A percentile compares a stretch with the other conserved stretches of the same genome.
Evolutionary conservation across 2,888 invertebrate species (phyloP).

Genomic region (Zhengitettix transpicula): DNA sequence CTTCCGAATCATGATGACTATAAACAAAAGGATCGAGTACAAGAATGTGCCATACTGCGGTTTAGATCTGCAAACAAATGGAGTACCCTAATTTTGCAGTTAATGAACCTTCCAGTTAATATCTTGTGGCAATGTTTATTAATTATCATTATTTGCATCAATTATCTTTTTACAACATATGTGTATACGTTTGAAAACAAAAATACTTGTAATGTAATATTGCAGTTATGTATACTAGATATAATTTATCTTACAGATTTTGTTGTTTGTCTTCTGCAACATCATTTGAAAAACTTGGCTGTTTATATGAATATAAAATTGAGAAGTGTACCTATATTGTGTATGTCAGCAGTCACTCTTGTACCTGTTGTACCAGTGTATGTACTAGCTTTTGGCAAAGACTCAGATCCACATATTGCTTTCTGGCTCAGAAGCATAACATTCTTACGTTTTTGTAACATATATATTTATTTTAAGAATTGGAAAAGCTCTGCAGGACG

Average conservation of each 20-base stretch:
- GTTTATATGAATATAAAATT: neutral
- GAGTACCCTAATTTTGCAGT: neutral
- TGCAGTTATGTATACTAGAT: neutral
- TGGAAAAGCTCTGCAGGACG: conserved; percentile 32
- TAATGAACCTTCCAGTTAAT: neutral
- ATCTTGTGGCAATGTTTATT: neutral
- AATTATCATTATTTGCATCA: neutral
- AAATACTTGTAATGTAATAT: neutral
- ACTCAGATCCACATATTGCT: neutral
- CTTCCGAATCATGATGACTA: neutral
- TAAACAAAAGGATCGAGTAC: neutral
- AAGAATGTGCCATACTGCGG: neutral
- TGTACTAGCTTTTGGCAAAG: neutral
- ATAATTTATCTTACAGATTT: neutral
- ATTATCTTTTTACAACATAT: neutral
- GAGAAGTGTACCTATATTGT: neutral
- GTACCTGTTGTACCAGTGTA: neutral
- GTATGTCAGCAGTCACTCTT: neutral
- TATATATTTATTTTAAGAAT: conserved; percentile 28
- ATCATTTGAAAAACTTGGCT: neutral
- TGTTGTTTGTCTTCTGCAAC: neutral
- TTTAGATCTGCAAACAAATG: neutral
- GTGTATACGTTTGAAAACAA: neutral
- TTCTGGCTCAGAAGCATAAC: conserved; percentile 17
- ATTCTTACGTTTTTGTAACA: conserved; percentile 27